Evolutionary conservation across 2,113 vertebrate genomes (phyloP), one percentile per base, ranked within the genome.

Genomic region (Neolamprologus fasciatus): DNA sequence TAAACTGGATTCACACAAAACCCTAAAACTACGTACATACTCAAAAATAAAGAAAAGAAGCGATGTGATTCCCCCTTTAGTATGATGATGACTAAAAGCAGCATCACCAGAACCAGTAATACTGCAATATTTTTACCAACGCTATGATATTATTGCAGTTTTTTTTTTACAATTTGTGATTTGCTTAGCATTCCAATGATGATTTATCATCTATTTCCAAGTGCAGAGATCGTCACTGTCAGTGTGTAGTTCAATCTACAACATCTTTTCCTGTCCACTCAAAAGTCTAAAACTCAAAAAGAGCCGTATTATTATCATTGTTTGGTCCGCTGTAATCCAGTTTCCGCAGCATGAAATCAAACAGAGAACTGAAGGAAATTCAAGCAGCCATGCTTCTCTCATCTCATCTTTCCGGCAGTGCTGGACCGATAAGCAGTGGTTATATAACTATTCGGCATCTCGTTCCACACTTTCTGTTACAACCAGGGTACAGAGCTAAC

Each of bases 391-490:
- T 13, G 16, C 73, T 58, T 54, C 83, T 73, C 51, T 84, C 23
- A 23, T 82, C 45, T 82, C 35, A 85, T 90, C 85, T 8, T 23
- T 4, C 21, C 1, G 5, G 55, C 82, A 50, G 73, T 33, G 23
- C 66, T 8, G 73, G 53, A 78, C 61, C n/a, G 81, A 92, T 91
- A 85, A 90, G 71, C 68, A 5, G n/a, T 19, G 23, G 78, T 95
- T 94, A 87, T 42, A 57, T 76, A 94, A 93, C 76, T 47, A 61
- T 26, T 66, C 19, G 16, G 37, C 80, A 50, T 57, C 82, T 83
- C 61, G 26, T 33, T 82, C 66, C 90, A 88, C 90, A 81, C 90
- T 91, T 93, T 93, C 92, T 35, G 78, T 88, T 61, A 76, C 83
- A 80, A 79, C 50, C 82, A 51, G 82, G 53, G 51, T 16, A 76